A percentile compares a stretch with the other conserved stretches of the same genome.
Evolutionary conservation across 2,888 invertebrate genomes (phyloP).

Genomic region (Junonia oenone): DNA sequence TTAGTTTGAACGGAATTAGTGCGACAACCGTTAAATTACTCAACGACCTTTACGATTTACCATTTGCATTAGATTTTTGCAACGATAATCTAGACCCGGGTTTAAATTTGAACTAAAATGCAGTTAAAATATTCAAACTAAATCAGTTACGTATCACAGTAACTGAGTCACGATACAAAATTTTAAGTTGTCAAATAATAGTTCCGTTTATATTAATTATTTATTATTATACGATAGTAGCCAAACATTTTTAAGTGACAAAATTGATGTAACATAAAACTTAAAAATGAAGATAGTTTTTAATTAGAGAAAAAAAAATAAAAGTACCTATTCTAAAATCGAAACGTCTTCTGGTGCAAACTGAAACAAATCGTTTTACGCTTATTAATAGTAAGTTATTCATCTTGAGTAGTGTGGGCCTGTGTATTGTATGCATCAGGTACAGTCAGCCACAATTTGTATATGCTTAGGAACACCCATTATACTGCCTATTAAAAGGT

Average conservation of each 20-base stretch:
- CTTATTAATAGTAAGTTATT: conserved; percentile 13
- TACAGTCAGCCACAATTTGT: neutral
- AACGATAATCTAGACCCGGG: conserved; percentile 15
- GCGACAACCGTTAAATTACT: conserved; percentile 6
- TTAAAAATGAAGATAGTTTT: too few relatives aligned
- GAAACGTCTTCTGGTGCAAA: too few relatives aligned
- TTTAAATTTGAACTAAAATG: conserved; percentile 7
- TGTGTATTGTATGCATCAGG: conserved; percentile 1
- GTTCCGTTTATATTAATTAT: neutral
- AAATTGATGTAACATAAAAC: too few relatives aligned
- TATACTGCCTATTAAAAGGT: too few relatives aligned
- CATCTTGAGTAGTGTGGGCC: conserved; percentile 9
- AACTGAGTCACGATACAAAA: neutral
- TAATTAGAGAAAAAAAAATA: too few relatives aligned
- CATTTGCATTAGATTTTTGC: conserved; percentile 23
- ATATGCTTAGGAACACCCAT: too few relatives aligned
- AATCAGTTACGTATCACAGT: neutral
- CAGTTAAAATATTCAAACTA: neutral
- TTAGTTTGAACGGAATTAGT: conserved; percentile 19
- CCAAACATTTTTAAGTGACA: too few relatives aligned
- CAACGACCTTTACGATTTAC: conserved; percentile 5
- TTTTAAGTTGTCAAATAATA: neutral
- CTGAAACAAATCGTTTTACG: conserved; percentile 9
- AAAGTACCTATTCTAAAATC: too few relatives aligned
- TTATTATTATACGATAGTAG: too few relatives aligned